Conservation (phyloP, 2,888 invertebrate genomes). For the Eumacrocentrus americanus region DNA sequence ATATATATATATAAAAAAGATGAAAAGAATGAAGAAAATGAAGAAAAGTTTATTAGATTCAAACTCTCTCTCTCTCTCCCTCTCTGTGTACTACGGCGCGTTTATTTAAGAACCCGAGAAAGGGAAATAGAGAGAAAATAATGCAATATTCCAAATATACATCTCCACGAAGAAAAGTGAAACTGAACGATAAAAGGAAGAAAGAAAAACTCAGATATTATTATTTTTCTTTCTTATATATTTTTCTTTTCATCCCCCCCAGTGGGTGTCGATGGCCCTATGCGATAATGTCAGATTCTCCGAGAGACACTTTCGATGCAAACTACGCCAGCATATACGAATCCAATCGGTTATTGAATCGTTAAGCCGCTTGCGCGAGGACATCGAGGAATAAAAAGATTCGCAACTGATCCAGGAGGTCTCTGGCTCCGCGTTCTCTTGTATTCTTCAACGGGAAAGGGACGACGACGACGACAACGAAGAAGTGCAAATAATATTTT, state of each 20-base stretch:
- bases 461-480: conserved; percentile 33
- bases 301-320: conserved; percentile 54
- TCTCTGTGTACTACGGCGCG: not conserved
- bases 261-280: conserved; percentile 13
- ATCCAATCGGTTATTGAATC: conserved; percentile 60
- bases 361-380: conserved; percentile 51
- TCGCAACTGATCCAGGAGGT: conserved; percentile 44
- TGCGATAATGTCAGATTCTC: conserved; percentile 28
- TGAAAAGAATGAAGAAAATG: conserved; percentile 9
- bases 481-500: conserved; percentile 59
- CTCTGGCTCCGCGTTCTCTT: conserved; percentile 16
- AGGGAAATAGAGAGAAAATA: conserved; percentile 32
- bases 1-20: not conserved
- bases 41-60: conserved; percentile 21
- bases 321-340: conserved; percentile 39
- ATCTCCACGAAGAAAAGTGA: conserved; percentile 11
- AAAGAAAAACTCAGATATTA: conserved; percentile 8
- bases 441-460: conserved; percentile 30
- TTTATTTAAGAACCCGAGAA: conserved; percentile 19
- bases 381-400: conserved; percentile 51
- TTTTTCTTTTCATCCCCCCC: conserved; percentile 6
- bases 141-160: conserved; percentile 28
- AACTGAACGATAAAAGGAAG: conserved; percentile 12
- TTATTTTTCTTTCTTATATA: conserved; percentile 1
- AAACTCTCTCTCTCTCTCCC: not conserved